phyloP scores from a whole-genome alignment of 2,797 vertebrate species.

The Decapterus maruadsi region DNA sequence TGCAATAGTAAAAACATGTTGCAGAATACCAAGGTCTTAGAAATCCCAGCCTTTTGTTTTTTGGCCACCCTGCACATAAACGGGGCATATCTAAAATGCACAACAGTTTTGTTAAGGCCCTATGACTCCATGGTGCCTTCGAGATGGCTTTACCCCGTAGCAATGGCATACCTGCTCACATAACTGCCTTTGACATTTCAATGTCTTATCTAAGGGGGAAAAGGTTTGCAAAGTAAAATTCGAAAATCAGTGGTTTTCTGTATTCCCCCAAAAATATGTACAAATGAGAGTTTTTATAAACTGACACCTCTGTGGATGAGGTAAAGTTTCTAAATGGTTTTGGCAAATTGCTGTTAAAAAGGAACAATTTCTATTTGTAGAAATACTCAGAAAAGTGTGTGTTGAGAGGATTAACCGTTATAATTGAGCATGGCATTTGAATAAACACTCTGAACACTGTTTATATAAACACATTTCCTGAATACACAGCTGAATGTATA shows the following conservation, averaged over 20 bases:
- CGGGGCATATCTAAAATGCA: constrained; percentile 4
- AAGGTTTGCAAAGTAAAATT: constrained; percentile 20
- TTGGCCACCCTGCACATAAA: constrained; percentile 17
- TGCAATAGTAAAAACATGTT: constrained; percentile 1
- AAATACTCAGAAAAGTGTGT: background rate
- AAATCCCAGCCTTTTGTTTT: constrained; percentile 20
- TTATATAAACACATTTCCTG: no score
- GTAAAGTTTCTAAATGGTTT: background rate
- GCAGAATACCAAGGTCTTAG: constrained; percentile 6
- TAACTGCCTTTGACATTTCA: constrained; percentile 48
- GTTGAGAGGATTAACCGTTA: background rate
- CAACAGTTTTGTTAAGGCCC: constrained; percentile 40
- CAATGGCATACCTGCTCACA: constrained; percentile 45
- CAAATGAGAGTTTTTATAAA: constrained; percentile 2
- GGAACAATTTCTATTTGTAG: background rate
- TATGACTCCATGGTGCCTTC: constrained; percentile 39
- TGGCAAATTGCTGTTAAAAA: background rate
- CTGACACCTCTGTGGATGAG: background rate
- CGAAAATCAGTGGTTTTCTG: background rate
- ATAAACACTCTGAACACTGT: no score
- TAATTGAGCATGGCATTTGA: no score
- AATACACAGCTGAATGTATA: no score
- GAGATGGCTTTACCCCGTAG: constrained; percentile 32
- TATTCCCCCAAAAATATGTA: background rate
- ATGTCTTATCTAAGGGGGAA: constrained; percentile 21